Base-by-base conservation (phyloP, 1,140 invertebrate genomes). In the Cyrtorhinus lividipennis region DNA sequence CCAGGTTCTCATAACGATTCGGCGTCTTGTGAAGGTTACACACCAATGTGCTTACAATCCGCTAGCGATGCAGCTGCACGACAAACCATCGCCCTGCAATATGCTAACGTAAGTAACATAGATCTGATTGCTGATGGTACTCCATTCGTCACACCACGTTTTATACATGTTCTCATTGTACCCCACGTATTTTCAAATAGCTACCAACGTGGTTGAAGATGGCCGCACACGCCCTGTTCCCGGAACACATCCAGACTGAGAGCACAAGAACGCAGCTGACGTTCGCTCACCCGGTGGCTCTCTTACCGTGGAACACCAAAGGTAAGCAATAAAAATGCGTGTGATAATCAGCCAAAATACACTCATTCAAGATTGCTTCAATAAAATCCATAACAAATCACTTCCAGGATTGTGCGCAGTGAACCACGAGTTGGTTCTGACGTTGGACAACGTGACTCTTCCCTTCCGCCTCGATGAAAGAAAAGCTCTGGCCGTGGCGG, bases 191-290 rank as follows among this genome's bases (percentile, higher is more conserved):
- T n/a, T 38, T 27, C 38, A 64, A 67, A 20, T 38, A 71, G 69
- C 58, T 71, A n/a, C 70, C 70, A 18, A 65, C 58, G 24, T 71
- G 70, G 70, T 60, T 71, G 24, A 71, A 66, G 22, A 68, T 65
- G 10, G 67, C 70, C 3, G 66, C 69, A 18, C 68, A 69, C 59
- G 69, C 68, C 13, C 26, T 71, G 53, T 70, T 71, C 56, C 66
- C 69, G 22, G 67, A 69, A 60, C 64, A 69, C n/a, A 63, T 71
- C 3, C 67, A 69, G 20, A 65, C 67, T 23, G 69, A 70, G 38
- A 67, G 68, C 24, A 68, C 66, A 18, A 64, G 66, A 24, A 68
- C 69, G 5, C 25, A 66, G 61, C 24, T 67, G 2, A 62, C 62
- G 13, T 66, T 66, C 57, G 64, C 57, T 27, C 62, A 64, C 57